These are phyloP conservation scores for Philaenus spumarius DNA, from an alignment of 1,140 invertebrate species.

Conservation along the genomic window DNA sequence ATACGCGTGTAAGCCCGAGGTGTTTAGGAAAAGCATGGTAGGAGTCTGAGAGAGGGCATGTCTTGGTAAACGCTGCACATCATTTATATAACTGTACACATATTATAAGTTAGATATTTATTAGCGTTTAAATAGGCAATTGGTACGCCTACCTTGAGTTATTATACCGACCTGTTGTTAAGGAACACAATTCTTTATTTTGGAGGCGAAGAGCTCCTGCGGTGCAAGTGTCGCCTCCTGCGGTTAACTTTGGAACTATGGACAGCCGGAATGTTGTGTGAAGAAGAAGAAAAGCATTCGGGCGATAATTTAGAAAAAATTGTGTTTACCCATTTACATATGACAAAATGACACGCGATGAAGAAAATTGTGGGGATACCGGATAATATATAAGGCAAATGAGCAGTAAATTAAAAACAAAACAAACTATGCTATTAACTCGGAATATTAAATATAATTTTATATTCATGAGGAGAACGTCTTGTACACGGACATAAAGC, in stretches of 20 bases:
- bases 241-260: not conserved
- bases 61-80: conserved; percentile 13
- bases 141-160: conserved; percentile 20
- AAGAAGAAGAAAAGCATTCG: conserved; percentile 3
- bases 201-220: not conserved
- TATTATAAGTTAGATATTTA: conserved; percentile 21
- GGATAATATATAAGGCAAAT: conserved; percentile 20
- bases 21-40: too few species aligned
- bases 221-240: conserved; percentile 1
- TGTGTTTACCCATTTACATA: conserved; percentile 7
- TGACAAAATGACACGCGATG: not conserved
- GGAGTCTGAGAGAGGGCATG: not conserved
- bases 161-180: conserved; percentile 10
- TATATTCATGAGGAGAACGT: not conserved
- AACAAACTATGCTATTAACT: conserved; percentile 9
- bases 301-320: conserved; percentile 7
- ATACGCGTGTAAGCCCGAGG: too few species aligned
- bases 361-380: not conserved
- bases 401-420: conserved; percentile 9
- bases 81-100: conserved; percentile 18
- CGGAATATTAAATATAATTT: conserved; percentile 16
- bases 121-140: conserved; percentile 22
- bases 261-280: not conserved
- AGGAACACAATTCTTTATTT: conserved; percentile 7
- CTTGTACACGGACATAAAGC: too few species aligned